Evolutionary conservation across 2,888 invertebrate species (phyloP).

Genomic region (Melangyna quadrimaculata): DNA sequence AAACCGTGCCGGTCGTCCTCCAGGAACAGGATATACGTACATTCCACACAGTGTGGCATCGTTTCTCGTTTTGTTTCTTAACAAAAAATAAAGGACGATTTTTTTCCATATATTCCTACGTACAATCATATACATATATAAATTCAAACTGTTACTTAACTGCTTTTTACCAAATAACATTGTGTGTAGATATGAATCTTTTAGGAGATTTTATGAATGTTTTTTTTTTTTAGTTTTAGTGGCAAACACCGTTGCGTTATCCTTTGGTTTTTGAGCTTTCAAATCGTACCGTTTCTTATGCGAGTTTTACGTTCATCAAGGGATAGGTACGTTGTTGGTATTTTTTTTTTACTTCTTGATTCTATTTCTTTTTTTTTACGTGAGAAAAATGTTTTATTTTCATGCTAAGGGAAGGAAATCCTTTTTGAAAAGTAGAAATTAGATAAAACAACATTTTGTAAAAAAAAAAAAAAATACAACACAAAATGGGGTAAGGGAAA

Average conservation of each 20-base stretch:
- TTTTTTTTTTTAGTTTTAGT: conserved; percentile 14
- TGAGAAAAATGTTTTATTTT: conserved; percentile 66
- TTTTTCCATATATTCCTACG: neutral
- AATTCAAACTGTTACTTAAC: conserved; percentile 71
- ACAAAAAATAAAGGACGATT: conserved; percentile 29
- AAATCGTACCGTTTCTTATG: neutral
- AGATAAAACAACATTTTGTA: conserved; percentile 33
- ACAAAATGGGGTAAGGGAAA: neutral
- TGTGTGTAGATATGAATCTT: conserved; percentile 68
- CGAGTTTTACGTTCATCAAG: conserved; percentile 32
- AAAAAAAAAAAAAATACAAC: conserved; percentile 1
- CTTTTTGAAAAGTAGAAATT: conserved; percentile 40
- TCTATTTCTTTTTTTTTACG: conserved; percentile 44
- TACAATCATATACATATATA: neutral
- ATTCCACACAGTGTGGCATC: conserved; percentile 36
- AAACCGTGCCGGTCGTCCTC: conserved; percentile 60
- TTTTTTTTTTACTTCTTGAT: conserved; percentile 21
- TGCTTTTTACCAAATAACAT: conserved; percentile 65
- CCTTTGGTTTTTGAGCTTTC: conserved; percentile 37
- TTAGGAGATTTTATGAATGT: conserved; percentile 61
- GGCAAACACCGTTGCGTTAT: conserved; percentile 52
- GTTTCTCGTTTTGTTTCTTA: conserved; percentile 16
- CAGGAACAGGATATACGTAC: conserved; percentile 45
- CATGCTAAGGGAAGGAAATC: neutral
- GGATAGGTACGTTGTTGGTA: conserved; percentile 44